These are phyloP conservation scores for Zosterops borbonicus DNA, from an alignment of 2,113 vertebrate genomes.

Conservation along the genomic window DNA sequence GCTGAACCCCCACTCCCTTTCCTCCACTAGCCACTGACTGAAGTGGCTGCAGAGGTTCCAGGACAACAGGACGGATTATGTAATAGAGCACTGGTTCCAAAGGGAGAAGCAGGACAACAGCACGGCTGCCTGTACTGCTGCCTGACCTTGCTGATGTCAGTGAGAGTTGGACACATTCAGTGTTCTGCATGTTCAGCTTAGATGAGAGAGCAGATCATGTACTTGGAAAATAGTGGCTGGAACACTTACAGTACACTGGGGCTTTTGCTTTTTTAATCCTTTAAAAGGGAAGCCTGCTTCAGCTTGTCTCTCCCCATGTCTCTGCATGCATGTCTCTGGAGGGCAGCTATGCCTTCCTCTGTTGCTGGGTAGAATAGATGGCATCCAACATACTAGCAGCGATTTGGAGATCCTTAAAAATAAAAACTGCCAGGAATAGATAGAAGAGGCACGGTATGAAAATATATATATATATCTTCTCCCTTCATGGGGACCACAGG, in stretches of 20 bases:
- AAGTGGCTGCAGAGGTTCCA: background rate
- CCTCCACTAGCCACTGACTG: background rate
- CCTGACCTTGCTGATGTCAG: background rate
- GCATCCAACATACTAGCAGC: background rate
- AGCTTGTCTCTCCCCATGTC: background rate
- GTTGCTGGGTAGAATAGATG: background rate
- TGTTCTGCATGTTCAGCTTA: background rate
- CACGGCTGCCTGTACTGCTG: background rate
- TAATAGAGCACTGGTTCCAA: background rate
- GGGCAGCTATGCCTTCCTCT: background rate
- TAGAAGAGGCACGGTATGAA: background rate
- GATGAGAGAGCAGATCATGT: background rate
- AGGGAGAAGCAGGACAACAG: background rate
- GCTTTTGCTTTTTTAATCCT: background rate
- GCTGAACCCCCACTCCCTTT: fast-evolving
- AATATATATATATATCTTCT: fast-evolving
- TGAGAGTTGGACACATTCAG: background rate
- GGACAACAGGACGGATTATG: background rate
- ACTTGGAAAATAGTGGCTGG: background rate
- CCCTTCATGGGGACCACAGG: background rate
- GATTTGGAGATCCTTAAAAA: background rate
- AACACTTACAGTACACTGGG: background rate
- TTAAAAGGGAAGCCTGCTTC: background rate
- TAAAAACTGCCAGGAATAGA: background rate
- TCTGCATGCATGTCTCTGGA: background rate